Conservation (phyloP, 1,140 invertebrate species). For the Sogatella furcifera region DNA sequence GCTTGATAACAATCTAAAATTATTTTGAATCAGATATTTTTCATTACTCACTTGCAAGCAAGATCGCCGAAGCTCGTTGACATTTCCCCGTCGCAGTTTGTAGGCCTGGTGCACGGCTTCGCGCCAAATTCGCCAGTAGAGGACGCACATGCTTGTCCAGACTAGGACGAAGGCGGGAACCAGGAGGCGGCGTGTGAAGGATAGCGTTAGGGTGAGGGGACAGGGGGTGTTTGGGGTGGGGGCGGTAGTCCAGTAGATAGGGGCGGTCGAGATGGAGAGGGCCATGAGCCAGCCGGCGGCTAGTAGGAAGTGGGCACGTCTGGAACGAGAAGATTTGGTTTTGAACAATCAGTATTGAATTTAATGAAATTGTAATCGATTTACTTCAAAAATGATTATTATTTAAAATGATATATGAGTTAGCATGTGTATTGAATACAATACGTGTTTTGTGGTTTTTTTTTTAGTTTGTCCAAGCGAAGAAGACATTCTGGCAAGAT, state of each 20-base stretch:
- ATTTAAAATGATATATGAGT: too few relatives aligned
- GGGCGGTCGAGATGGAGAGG: slow-evolving; percentile 47
- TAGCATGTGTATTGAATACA: too few relatives aligned
- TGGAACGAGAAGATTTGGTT: too few relatives aligned
- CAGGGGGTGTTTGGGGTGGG: slow-evolving; percentile 40
- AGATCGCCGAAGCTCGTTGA: slow-evolving; percentile 37
- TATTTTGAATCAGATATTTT: too few relatives aligned
- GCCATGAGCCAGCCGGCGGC: slow-evolving; percentile 48
- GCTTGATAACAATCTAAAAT: too few relatives aligned
- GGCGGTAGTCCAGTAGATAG: slow-evolving; percentile 57
- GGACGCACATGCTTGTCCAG: slow-evolving; percentile 55
- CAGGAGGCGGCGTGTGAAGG: slow-evolving; percentile 52
- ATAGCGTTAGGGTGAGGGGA: slow-evolving; percentile 41
- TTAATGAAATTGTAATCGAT: too few relatives aligned
- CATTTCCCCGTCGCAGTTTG: slow-evolving; percentile 42
- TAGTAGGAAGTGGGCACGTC: slow-evolving; percentile 41
- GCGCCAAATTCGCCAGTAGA: slow-evolving; percentile 63
- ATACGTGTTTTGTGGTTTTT: too few relatives aligned
- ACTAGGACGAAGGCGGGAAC: slow-evolving; percentile 54
- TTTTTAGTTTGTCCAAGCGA: too few relatives aligned
- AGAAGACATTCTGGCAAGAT: too few relatives aligned
- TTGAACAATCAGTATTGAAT: too few relatives aligned
- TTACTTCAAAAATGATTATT: too few relatives aligned
- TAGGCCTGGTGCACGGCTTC: slow-evolving; percentile 55
- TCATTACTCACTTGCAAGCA: slow-evolving; percentile 31